Percentiles rank a stretch among this genome's conserved stretches.
Conservation (phyloP, 2,888 invertebrate genomes). For the Dichetophora obliterata region DNA sequence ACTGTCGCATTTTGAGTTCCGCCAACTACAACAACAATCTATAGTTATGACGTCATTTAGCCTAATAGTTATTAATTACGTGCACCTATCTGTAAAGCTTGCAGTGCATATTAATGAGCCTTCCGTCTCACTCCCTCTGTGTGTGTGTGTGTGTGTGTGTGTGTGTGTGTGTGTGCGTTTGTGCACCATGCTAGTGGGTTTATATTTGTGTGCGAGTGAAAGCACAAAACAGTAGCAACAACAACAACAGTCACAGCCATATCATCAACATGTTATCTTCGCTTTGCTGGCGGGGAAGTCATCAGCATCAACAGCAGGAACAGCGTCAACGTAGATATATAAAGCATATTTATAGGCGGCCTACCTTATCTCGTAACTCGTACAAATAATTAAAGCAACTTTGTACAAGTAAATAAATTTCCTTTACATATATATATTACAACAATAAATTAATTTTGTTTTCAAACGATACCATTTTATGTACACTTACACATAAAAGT, state of each 20-base stretch:
- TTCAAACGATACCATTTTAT: too few species aligned
- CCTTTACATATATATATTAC: too few species aligned
- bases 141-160: conserved; percentile 1
- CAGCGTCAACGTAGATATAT: conserved; percentile 20
- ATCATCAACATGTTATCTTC: neutral
- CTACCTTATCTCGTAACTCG: too few species aligned
- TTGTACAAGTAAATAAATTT: too few species aligned
- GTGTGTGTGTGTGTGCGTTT: neutral
- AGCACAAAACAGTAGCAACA: conserved; percentile 21
- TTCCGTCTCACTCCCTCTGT: neutral
- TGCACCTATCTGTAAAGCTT: conserved; percentile 18
- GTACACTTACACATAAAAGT: too few species aligned
- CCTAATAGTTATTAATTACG: conserved; percentile 36
- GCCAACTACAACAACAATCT: neutral
- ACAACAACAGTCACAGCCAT: conserved; percentile 1
- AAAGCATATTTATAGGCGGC: too few species aligned
- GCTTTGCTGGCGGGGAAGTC: too few species aligned
- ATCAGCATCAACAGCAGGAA: too few species aligned
- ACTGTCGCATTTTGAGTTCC: neutral
- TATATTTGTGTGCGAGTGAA: conserved; percentile 1
- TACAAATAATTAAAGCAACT: conserved; percentile 5
- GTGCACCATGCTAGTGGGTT: neutral
- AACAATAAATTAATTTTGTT: too few species aligned
- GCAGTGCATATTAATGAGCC: conserved; percentile 32
- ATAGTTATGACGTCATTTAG: conserved; percentile 22